A percentile compares a stretch with the other conserved stretches of the same genome.
phyloP scores from a whole-genome alignment of 2,797 vertebrate genomes.

The Monodelphis domestica region DNA sequence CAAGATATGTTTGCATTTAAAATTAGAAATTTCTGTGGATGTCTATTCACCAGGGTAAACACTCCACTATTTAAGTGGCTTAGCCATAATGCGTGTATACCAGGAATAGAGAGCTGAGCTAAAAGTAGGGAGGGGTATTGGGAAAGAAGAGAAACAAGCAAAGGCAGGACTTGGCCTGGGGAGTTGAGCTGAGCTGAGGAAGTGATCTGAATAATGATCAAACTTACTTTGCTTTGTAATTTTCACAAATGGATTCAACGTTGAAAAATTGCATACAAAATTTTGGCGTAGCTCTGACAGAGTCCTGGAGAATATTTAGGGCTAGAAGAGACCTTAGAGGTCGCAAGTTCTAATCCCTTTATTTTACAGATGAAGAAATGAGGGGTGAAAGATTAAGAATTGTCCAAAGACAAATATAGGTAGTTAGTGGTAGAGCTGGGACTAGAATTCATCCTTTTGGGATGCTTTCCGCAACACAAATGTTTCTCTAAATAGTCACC shows the following conservation, averaged over 20 bases:
- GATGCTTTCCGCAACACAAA: neutral
- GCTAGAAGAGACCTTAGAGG: neutral
- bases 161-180: neutral
- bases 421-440: neutral
- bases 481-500: neutral
- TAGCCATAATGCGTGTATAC: slow-evolving; percentile 3
- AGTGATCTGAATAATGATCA: neutral
- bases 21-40: slow-evolving; percentile 63
- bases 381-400: neutral
- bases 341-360: neutral
- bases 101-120: slow-evolving; percentile 11
- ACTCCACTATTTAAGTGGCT: slow-evolving; percentile 54
- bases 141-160: neutral
- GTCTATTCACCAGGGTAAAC: slow-evolving; percentile 57
- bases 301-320: neutral
- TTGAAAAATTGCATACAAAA: neutral
- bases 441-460: neutral
- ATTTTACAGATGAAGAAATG: neutral
- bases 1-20: slow-evolving; percentile 62
- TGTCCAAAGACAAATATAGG: neutral
- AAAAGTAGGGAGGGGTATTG: neutral
- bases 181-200: neutral
- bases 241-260: neutral
- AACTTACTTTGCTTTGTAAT: neutral
- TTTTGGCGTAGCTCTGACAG: neutral